Evolutionary conservation across 2,888 invertebrate genomes (phyloP).

Genomic region (Brenthis ino): DNA sequence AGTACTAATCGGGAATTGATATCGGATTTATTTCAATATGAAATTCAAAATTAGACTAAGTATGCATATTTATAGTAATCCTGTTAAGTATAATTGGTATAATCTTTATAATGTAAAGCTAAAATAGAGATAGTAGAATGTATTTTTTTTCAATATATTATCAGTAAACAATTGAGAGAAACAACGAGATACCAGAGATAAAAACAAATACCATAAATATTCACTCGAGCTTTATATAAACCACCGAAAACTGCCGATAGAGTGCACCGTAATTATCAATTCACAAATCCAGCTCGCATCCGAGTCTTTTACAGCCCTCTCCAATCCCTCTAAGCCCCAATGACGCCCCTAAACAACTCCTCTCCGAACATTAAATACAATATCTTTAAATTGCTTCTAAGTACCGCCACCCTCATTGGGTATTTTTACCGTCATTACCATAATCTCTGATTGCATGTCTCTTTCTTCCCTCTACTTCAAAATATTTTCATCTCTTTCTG

Average conservation of each 20-base stretch:
- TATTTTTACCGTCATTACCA: slow-evolving; percentile 78
- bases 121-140: too few species aligned
- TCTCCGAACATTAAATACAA: slow-evolving; percentile 75
- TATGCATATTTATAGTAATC: too few species aligned
- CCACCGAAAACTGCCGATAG: slow-evolving; percentile 51
- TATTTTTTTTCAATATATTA: too few species aligned
- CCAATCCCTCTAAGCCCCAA: slow-evolving; percentile 46
- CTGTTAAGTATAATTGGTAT: too few species aligned
- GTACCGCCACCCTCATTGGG: slow-evolving; percentile 74
- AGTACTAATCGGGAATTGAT: slow-evolving; percentile 14
- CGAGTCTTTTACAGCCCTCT: slow-evolving; percentile 49
- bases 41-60: not conserved
- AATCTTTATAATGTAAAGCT: too few species aligned
- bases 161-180: too few species aligned
- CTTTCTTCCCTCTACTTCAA: slow-evolving; percentile 48
- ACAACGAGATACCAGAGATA: not conserved
- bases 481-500: slow-evolving; percentile 48
- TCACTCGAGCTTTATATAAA: slow-evolving; percentile 42
- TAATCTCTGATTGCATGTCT: slow-evolving; percentile 64
- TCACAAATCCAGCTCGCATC: slow-evolving; percentile 63
- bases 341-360: slow-evolving; percentile 51
- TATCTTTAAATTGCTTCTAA: slow-evolving; percentile 80
- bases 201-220: slow-evolving; percentile 1
- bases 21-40: slow-evolving; percentile 9
- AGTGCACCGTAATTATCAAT: slow-evolving; percentile 74